A percentile compares a stretch with the other conserved stretches of the same genome.
These are phyloP conservation scores for Stegophylla sp. DNA, from an alignment of 2,888 invertebrate genomes.

Conservation along the genomic window DNA sequence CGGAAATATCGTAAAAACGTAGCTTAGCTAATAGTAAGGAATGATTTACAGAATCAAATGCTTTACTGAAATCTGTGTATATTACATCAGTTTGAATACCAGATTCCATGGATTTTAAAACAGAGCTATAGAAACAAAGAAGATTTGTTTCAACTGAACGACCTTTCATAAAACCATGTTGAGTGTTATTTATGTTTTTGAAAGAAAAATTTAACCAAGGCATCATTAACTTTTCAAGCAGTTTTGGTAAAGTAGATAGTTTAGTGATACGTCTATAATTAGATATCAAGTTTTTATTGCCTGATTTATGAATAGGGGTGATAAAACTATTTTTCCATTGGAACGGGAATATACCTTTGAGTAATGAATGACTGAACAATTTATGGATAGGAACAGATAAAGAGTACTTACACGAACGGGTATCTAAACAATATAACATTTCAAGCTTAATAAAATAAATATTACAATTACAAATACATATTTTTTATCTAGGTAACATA, in stretches of 20 bases:
- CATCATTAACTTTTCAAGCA: constrained; percentile 11
- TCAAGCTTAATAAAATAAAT: not conserved
- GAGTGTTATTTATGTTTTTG: constrained; percentile 9
- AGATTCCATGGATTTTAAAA: too few species aligned
- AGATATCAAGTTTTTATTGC: not conserved
- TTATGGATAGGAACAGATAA: constrained; percentile 17
- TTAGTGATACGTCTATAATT: not conserved
- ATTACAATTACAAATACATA: too few species aligned
- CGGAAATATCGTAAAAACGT: too few species aligned
- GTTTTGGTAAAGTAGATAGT: not conserved
- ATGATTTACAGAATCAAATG: too few species aligned
- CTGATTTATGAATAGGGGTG: constrained; percentile 11
- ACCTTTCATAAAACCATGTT: constrained; percentile 17
- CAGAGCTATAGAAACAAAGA: too few species aligned
- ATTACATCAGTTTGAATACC: too few species aligned
- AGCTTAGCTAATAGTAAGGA: too few species aligned
- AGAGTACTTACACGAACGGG: not conserved
- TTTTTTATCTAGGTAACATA: too few species aligned
- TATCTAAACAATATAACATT: not conserved
- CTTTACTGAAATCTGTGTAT: too few species aligned
- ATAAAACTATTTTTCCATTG: constrained; percentile 23
- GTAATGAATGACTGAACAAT: constrained; percentile 16
- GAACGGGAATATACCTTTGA: not conserved
- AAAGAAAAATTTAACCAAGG: constrained; percentile 6
- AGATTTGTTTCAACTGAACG: constrained; percentile 5